phyloP scores from a whole-genome alignment of 2,113 vertebrate genomes.

The Indri indri region DNA sequence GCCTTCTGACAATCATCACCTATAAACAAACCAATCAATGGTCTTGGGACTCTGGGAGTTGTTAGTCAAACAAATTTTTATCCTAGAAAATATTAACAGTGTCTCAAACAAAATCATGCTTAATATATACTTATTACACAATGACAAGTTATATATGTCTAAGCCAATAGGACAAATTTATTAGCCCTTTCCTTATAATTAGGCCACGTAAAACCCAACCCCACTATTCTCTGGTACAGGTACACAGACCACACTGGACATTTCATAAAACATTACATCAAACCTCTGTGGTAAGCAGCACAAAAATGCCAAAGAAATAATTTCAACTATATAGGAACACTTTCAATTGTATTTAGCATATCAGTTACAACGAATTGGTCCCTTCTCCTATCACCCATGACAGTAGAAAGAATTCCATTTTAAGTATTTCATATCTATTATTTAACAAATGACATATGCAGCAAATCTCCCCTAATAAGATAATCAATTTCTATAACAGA shows the following conservation, averaged over 20 bases:
- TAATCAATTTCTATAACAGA: slow-evolving; percentile 10
- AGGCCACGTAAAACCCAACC: neutral
- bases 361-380: neutral
- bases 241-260: neutral
- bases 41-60: neutral
- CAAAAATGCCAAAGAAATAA: slow-evolving; percentile 19
- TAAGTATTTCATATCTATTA: slow-evolving; percentile 41
- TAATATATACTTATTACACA: neutral
- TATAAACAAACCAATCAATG: slow-evolving; percentile 27
- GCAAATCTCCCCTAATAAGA: neutral
- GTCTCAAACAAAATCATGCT: slow-evolving; percentile 13
- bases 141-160: neutral
- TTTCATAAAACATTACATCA: neutral
- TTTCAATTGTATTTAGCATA: slow-evolving; percentile 4
- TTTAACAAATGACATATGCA: slow-evolving; percentile 26
- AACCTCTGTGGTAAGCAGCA: neutral
- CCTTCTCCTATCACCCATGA: neutral
- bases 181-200: neutral
- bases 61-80: slow-evolving; percentile 44
- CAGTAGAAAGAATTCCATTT: slow-evolving; percentile 3
- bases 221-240: neutral
- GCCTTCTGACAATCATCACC: neutral
- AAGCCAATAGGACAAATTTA: neutral
- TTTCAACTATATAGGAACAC: slow-evolving; percentile 40
- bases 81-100: neutral